phyloP scores from a whole-genome alignment of 2,113 vertebrate genomes.

The Rhinopomastus cyanomelas region DNA sequence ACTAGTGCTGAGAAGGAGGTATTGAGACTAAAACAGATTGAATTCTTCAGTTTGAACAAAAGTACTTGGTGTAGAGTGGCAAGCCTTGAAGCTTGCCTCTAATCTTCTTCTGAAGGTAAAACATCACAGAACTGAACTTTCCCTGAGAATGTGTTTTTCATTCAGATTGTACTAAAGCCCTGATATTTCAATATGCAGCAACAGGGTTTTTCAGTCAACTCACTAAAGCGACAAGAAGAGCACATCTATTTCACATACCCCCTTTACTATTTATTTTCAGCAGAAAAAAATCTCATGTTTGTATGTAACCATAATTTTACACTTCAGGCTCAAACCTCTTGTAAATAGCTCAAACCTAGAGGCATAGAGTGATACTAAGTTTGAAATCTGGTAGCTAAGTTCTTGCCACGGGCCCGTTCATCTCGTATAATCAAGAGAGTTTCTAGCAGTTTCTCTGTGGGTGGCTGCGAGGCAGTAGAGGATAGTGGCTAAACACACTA shows the following conservation, averaged over 20 bases:
- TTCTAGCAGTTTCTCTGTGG: conserved; percentile 26
- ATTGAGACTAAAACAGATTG: neutral
- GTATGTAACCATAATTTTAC: conserved; percentile 42
- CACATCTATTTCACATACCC: neutral
- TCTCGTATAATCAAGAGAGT: conserved; percentile 45
- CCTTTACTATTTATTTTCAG: conserved; percentile 18
- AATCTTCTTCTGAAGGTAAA: conserved; percentile 29
- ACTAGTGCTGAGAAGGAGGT: neutral
- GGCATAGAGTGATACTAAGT: conserved; percentile 31
- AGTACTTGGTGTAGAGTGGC: neutral
- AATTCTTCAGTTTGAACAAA: neutral
- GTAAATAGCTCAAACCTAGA: conserved; percentile 57
- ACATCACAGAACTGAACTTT: neutral
- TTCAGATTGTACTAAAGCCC: conserved; percentile 27
- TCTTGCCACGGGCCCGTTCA: conserved; percentile 30
- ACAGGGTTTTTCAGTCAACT: conserved; percentile 22
- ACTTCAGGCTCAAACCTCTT: conserved; percentile 29
- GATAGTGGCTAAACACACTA: neutral
- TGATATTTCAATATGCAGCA: conserved; percentile 12
- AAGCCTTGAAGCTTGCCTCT: neutral
- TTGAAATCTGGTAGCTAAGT: conserved; percentile 31
- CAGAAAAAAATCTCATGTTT: conserved; percentile 20
- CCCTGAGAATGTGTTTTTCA: conserved; percentile 12
- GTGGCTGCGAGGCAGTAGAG: neutral
- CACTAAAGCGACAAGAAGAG: neutral